Evolutionary conservation across 1,140 invertebrate species (phyloP).

Genomic region (Rhagoletis zephyria): DNA sequence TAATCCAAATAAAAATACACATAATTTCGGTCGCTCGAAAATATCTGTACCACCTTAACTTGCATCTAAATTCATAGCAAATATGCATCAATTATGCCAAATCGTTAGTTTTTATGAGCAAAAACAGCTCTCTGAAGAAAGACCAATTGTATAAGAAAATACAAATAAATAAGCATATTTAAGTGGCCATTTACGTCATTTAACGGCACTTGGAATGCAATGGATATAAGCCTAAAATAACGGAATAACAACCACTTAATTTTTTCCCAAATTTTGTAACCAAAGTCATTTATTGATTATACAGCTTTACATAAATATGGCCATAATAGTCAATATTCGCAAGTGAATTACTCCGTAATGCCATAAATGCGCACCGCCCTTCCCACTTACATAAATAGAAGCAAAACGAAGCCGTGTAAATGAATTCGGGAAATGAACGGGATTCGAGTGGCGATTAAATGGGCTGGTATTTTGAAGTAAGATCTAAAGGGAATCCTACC

Average conservation of each 20-base stretch:
- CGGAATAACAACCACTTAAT: not conserved
- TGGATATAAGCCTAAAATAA: not conserved
- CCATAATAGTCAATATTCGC: constrained; percentile 23
- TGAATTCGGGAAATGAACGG: not conserved
- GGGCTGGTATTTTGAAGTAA: not conserved
- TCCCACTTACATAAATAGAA: too few relatives aligned
- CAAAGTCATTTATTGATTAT: constrained; percentile 19
- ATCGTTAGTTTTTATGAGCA: not conserved
- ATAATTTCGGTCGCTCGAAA: too few relatives aligned
- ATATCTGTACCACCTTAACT: too few relatives aligned
- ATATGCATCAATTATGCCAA: too few relatives aligned
- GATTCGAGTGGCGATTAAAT: not conserved
- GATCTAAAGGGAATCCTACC: not conserved
- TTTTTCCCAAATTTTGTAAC: not conserved
- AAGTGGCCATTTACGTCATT: not conserved
- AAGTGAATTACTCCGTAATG: not conserved
- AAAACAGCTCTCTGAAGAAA: not conserved
- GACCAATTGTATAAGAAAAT: not conserved
- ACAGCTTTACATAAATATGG: constrained; percentile 22
- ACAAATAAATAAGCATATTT: constrained; percentile 38
- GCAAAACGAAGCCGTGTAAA: not conserved
- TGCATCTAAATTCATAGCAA: too few relatives aligned
- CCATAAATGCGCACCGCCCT: not conserved
- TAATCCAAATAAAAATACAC: too few relatives aligned
- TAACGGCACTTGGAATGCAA: not conserved